These are phyloP conservation scores for Hydractinia echinata DNA, from an alignment of 30 jellyfish, hydroid and myxozoan species.

Conservation along the genomic window DNA sequence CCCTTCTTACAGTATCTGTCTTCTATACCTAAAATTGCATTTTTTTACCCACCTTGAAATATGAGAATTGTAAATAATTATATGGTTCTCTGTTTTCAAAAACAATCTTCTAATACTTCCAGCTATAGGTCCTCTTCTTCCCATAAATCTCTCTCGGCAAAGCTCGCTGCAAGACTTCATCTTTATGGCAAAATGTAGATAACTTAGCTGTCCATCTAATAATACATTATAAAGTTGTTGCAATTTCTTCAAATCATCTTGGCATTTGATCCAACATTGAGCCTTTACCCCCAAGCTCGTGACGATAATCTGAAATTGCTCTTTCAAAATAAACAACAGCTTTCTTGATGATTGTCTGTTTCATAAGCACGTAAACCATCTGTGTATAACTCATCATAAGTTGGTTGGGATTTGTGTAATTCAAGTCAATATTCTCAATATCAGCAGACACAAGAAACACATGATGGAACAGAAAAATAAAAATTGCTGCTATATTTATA, in stretches of 20 bases:
- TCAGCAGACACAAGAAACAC: slow-evolving; percentile 19
- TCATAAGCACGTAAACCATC: slow-evolving; percentile 60
- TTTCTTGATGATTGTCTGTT: slow-evolving; percentile 47
- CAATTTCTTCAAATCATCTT: slow-evolving; percentile 41
- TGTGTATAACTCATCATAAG: slow-evolving; percentile 69
- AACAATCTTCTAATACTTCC: slow-evolving; percentile 49
- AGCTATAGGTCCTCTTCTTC: slow-evolving; percentile 75
- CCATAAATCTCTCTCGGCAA: slow-evolving; percentile 69
- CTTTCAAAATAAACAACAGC: slow-evolving; percentile 46
- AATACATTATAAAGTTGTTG: slow-evolving; percentile 21
- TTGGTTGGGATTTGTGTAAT: slow-evolving; percentile 69
- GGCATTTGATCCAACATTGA: slow-evolving; percentile 65
- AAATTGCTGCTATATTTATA: too few species aligned
- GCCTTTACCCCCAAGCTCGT: slow-evolving; percentile 68
- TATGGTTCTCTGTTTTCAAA: slow-evolving; percentile 84
- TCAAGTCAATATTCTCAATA: slow-evolving; percentile 70
- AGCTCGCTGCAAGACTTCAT: slow-evolving; percentile 64
- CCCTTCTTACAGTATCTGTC: too few species aligned
- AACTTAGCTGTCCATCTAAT: slow-evolving; percentile 54
- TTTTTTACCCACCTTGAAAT: slow-evolving; percentile 47
- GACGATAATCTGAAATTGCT: slow-evolving; percentile 87
- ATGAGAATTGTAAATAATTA: slow-evolving; percentile 67
- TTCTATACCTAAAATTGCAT: too few species aligned
- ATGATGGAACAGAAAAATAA: background rate
- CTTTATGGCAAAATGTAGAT: slow-evolving; percentile 55